Base-by-base conservation (phyloP, 2,797 vertebrate species). In the Acanthornis magna region DNA sequence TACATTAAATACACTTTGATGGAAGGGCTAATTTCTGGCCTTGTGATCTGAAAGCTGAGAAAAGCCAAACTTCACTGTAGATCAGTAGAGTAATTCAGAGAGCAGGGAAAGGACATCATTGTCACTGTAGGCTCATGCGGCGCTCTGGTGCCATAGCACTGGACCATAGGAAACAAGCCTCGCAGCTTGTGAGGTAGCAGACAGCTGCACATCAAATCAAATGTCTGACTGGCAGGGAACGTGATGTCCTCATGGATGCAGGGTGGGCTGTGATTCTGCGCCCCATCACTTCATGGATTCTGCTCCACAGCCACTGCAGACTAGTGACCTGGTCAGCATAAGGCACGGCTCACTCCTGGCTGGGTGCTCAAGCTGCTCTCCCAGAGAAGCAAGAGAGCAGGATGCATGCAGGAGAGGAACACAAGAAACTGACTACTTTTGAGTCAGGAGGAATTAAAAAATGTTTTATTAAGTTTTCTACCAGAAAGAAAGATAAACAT, bases 1-100 rank as follows among this genome's bases (percentile, higher is more conserved):
- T 71, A 73, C 10, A 88, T 32, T 34, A 87, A 81, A 70, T 4
- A 5, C 0, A 3, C 65, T 89, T 67, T 0, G 2, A 55, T 0
- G 1, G 76, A 88, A 88, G 50, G 38, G 78, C 21, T 74, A 2
- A 9, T 76, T 94, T 95, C 79, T 0, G 2, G 57, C 32, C 61
- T 26, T 54, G 65, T 71, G 88, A 61, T 68, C 76, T 83, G 68
- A 83, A 85, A 95, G 76, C 67, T 79, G 78, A 93, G 78, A 78
- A 78, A 85, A 81, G 32, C 62, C 62, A 61, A 92, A 65, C 42
- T 29, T 21, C 80, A 19, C 11, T 43, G 45, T 25, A 81, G 53
- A 76, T 71, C 65, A 81, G 53, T 20, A 57, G 36, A 77, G 23
- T 29, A 61, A 53, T 63, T 30, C 1, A 1, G 53, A 77, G 42